phyloP scores from a whole-genome alignment of 2,797 vertebrate genomes.

The Gymnodraco acuticeps region DNA sequence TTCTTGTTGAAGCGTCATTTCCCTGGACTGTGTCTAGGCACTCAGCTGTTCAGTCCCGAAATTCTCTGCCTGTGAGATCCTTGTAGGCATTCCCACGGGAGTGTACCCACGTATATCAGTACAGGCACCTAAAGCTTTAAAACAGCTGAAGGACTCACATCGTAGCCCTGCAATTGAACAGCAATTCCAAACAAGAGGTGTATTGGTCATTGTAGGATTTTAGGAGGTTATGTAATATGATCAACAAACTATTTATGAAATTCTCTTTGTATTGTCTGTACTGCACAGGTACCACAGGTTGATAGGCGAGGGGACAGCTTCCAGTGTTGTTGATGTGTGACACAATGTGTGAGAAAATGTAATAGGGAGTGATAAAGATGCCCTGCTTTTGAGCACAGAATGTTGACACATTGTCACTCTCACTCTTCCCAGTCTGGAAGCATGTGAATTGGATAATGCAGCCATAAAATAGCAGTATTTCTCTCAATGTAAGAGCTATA shows the following conservation, averaged over 20 bases:
- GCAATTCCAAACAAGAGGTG: slow-evolving; percentile 3
- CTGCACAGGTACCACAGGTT: slow-evolving; percentile 4
- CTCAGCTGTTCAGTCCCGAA: slow-evolving; percentile 61
- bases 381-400: slow-evolving; percentile 39
- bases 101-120: neutral
- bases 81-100: slow-evolving; percentile 49
- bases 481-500: neutral
- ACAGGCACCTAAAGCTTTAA: slow-evolving; percentile 5
- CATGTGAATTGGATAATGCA: slow-evolving; percentile 41
- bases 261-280: neutral
- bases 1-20: slow-evolving; percentile 63
- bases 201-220: neutral
- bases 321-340: slow-evolving; percentile 32
- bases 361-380: slow-evolving; percentile 24
- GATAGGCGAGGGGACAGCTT: slow-evolving; percentile 23
- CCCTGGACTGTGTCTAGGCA: slow-evolving; percentile 46
- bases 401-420: slow-evolving; percentile 38
- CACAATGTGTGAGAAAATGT: slow-evolving; percentile 11
- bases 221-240: neutral
- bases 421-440: slow-evolving; percentile 26
- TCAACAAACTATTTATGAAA: neutral
- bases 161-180: slow-evolving; percentile 1
- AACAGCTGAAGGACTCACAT: slow-evolving; percentile 36
- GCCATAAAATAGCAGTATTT: neutral
- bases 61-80: slow-evolving; percentile 61